These are phyloP conservation scores for Lophura nycthemera DNA, from an alignment of 2,113 vertebrate species.

Conservation along the genomic window DNA sequence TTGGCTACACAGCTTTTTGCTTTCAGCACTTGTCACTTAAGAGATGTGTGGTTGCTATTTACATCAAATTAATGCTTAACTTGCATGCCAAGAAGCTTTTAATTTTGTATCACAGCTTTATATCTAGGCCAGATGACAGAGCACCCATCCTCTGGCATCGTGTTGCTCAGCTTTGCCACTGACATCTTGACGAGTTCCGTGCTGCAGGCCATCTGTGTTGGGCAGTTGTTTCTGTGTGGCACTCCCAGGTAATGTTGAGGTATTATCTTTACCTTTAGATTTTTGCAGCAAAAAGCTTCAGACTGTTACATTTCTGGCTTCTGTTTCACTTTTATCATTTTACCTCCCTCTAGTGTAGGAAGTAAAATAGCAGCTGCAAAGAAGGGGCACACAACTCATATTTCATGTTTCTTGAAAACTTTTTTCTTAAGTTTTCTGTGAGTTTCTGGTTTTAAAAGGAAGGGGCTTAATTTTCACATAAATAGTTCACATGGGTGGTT, in stretches of 20 bases:
- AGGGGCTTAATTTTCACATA: accelerated
- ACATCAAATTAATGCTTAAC: not conserved
- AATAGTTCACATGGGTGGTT: not conserved
- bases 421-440: too few species aligned
- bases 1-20: accelerated
- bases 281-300: not conserved
- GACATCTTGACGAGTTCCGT: not conserved
- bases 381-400: not conserved
- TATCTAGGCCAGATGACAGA: too few species aligned
- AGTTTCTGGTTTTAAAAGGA: not conserved
- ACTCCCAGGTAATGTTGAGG: not conserved
- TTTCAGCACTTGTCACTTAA: not conserved
- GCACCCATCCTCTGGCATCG: not conserved
- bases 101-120: accelerated
- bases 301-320: accelerated
- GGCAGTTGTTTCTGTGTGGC: not conserved
- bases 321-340: not conserved
- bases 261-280: not conserved
- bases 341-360: accelerated
- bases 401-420: not conserved
- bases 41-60: not conserved
- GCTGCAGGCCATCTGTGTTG: not conserved
- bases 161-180: not conserved
- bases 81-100: accelerated
- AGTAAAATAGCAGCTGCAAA: not conserved